Base-by-base conservation (phyloP, 2,888 invertebrate species). In the Alitta virens region DNA sequence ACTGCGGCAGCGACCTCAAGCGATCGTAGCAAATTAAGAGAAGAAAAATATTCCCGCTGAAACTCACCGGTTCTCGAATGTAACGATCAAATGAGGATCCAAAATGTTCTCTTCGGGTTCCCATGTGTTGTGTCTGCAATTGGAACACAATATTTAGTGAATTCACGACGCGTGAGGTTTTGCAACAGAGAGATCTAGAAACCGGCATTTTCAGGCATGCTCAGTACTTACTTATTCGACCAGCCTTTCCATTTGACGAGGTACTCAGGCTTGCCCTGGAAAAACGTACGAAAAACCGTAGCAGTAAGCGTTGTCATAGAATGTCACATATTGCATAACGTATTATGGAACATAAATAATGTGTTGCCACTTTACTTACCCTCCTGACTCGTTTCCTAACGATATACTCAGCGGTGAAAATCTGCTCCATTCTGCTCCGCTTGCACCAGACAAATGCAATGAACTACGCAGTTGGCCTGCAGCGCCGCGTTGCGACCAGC, bases 221-320 rank as follows among this genome's bases (percentile, higher is more conserved):
- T 33, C 33, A 33, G 26, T 63, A 85, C 86, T 85, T 79, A 87
- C 86, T 92, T 93, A 83, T 91, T 92, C 81, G 94, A 93, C 95
- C 95, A 96, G 71, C 95, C 95, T 86, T 94, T 95, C 97, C 96
- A 97, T 87, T 97, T 96, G 64, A 97, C 94, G 80, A 90, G 90
- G 84, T 94, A 97, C 84, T 97, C 95, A 78, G 92, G 90, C 82
- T 90, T 90, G 72, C 91, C 94, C 95, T 96, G 86, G 38, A 88
- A 90, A 27, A 9, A 27, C 46, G 18, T 18, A 9, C 18, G 18
- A 46, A 46, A 18, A 9, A 9, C n/a, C 21, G n/a, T 9, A 24
- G 43, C n/a, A 24, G 16, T n/a, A 46, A 12, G 12, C 33, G 33
- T 33, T 33, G 33, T 33, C 33, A 33, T 33, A 7, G 33, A 33